A percentile compares a stretch with the other conserved stretches of the same genome.
These are phyloP conservation scores for Thermophis baileyi DNA, from an alignment of 2,113 vertebrate genomes.

Conservation along the genomic window DNA sequence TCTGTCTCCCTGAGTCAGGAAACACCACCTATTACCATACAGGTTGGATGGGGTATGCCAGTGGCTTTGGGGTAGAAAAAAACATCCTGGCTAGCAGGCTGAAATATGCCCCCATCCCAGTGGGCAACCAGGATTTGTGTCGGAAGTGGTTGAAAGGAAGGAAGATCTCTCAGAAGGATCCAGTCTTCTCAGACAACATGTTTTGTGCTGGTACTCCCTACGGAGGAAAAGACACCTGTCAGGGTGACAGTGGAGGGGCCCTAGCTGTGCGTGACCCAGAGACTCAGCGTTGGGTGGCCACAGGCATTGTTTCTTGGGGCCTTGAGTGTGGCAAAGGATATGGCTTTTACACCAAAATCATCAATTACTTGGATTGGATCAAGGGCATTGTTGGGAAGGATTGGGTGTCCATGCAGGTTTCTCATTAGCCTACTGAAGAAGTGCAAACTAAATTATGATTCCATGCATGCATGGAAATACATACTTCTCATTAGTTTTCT, in stretches of 20 bases:
- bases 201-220: conserved; percentile 71
- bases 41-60: conserved; percentile 73
- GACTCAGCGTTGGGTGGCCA: conserved; percentile 64
- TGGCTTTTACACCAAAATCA: conserved; percentile 77
- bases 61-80: conserved; percentile 80
- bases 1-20: conserved; percentile 79
- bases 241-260: conserved; percentile 74
- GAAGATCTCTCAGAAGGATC: neutral
- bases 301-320: conserved; percentile 78
- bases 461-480: neutral
- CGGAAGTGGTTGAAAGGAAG: conserved; percentile 47
- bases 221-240: conserved; percentile 65
- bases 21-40: conserved; percentile 34
- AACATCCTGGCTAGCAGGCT: conserved; percentile 40
- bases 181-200: conserved; percentile 74
- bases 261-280: conserved; percentile 44
- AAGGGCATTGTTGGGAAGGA: conserved; percentile 56
- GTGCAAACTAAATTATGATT: neutral
- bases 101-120: conserved; percentile 68
- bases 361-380: conserved; percentile 76
- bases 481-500: neutral
- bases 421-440: neutral
- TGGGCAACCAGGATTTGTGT: conserved; percentile 37
- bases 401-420: conserved; percentile 22
- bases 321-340: conserved; percentile 68